phyloP scores from a whole-genome alignment of 2,797 vertebrate genomes.

The Gila robusta region DNA sequence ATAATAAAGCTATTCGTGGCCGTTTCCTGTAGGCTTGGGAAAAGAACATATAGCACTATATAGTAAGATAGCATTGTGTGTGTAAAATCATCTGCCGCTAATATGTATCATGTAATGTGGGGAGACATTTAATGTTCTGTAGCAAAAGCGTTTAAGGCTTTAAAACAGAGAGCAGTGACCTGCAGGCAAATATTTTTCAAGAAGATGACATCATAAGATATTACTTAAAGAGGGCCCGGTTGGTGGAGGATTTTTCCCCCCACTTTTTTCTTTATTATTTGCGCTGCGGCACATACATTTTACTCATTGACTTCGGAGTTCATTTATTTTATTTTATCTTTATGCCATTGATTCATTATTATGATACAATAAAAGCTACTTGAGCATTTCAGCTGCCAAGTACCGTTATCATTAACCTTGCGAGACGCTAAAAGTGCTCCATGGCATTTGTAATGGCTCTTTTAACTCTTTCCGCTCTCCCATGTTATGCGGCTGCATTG shows the following conservation, averaged over 20 bases:
- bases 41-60: background rate
- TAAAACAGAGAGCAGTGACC: slow-evolving; percentile 80
- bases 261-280: slow-evolving; percentile 65
- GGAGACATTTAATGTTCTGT: slow-evolving; percentile 82
- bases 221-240: slow-evolving; percentile 68
- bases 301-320: slow-evolving; percentile 83
- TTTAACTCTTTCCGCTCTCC: slow-evolving; percentile 76
- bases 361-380: slow-evolving; percentile 90
- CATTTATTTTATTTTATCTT: slow-evolving; percentile 89
- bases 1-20: slow-evolving; percentile 16
- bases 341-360: slow-evolving; percentile 84
- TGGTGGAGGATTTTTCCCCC: slow-evolving; percentile 61
- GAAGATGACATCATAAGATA: slow-evolving; percentile 82
- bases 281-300: slow-evolving; percentile 76
- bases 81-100: slow-evolving; percentile 63
- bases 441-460: slow-evolving; percentile 78
- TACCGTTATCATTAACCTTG: slow-evolving; percentile 88
- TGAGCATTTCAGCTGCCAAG: slow-evolving; percentile 85
- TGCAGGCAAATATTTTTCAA: slow-evolving; percentile 84
- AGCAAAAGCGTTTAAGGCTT: slow-evolving; percentile 80
- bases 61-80: slow-evolving; percentile 42
- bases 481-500: slow-evolving; percentile 39
- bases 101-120: slow-evolving; percentile 77
- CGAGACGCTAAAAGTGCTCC: slow-evolving; percentile 76
- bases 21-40: slow-evolving; percentile 5